Conservation (phyloP, 2,797 vertebrate species). For the Ctenochaetus hawaiiensis region DNA sequence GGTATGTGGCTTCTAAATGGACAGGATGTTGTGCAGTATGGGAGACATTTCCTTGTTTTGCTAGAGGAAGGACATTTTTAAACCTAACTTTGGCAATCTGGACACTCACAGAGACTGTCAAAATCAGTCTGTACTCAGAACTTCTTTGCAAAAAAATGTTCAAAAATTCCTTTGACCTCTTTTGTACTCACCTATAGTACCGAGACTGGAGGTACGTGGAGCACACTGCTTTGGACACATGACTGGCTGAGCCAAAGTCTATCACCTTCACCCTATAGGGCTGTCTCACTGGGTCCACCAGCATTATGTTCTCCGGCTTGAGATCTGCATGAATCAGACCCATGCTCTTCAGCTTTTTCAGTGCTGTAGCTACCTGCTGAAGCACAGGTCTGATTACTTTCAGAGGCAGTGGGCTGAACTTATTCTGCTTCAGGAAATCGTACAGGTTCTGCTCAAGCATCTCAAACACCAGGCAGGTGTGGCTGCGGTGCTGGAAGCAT, state of each 20-base stretch:
- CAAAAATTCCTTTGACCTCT: not conserved
- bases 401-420: slow-evolving; percentile 97
- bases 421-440: slow-evolving; percentile 99
- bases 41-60: slow-evolving; percentile 77
- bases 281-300: slow-evolving; percentile 97
- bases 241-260: slow-evolving; percentile 99
- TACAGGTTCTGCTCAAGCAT: slow-evolving; percentile 99
- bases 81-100: slow-evolving; percentile 23
- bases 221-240: slow-evolving; percentile 99
- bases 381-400: slow-evolving; percentile 98
- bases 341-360: slow-evolving; percentile 98
- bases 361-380: slow-evolving; percentile 97
- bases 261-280: slow-evolving; percentile 99
- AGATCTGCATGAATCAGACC: slow-evolving; percentile 99
- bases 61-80: slow-evolving; percentile 51
- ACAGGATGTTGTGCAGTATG: slow-evolving; percentile 79
- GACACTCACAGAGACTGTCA: slow-evolving; percentile 26
- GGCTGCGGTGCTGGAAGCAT: slow-evolving; percentile 98
- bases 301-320: slow-evolving; percentile 99
- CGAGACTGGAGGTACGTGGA: slow-evolving; percentile 99
- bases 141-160: not conserved
- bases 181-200: slow-evolving; percentile 95
- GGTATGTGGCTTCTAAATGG: slow-evolving; percentile 69
- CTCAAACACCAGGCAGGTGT: slow-evolving; percentile 98
- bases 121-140: not conserved